Evolutionary conservation across 2,888 invertebrate species (phyloP).

Genomic region (Phaedon cochleariae): DNA sequence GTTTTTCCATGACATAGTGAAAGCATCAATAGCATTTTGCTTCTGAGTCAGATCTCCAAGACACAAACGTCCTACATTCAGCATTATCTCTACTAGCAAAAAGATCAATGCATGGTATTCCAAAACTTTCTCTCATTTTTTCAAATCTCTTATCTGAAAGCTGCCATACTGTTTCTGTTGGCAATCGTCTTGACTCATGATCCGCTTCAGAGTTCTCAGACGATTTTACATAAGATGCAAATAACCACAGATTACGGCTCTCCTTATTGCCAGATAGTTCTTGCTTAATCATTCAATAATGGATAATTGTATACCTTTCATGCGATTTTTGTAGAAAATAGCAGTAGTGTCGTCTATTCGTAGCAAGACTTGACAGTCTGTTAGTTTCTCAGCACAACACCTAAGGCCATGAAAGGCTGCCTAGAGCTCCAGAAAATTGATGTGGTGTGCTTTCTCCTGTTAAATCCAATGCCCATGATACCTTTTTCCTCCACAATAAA

Average conservation of each 20-base stretch:
- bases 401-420: constrained; percentile 18
- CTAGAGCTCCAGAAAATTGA: constrained; percentile 23
- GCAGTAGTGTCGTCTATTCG: constrained; percentile 24
- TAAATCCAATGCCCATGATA: constrained; percentile 27
- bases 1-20: constrained; percentile 39
- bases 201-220: constrained; percentile 46
- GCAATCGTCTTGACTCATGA: constrained; percentile 35
- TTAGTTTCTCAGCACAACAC: background rate
- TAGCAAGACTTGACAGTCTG: constrained; percentile 1
- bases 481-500: constrained; percentile 40
- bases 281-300: constrained; percentile 12
- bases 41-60: constrained; percentile 43
- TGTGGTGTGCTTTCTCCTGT: too few relatives aligned
- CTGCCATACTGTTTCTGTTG: constrained; percentile 28
- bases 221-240: constrained; percentile 51
- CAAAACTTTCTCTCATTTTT: constrained; percentile 20
- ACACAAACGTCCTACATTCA: constrained; percentile 44
- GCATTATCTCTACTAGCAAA: constrained; percentile 43
- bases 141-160: background rate
- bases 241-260: constrained; percentile 31
- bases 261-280: constrained; percentile 31
- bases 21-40: constrained; percentile 43
- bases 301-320: too few relatives aligned
- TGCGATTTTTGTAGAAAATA: too few relatives aligned
- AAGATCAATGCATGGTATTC: constrained; percentile 40